Percentiles rank a stretch among this genome's conserved stretches.
phyloP scores from a whole-genome alignment of 37 sponge, comb jelly and placozoan species.

The Aphrocallistes beatrix region DNA sequence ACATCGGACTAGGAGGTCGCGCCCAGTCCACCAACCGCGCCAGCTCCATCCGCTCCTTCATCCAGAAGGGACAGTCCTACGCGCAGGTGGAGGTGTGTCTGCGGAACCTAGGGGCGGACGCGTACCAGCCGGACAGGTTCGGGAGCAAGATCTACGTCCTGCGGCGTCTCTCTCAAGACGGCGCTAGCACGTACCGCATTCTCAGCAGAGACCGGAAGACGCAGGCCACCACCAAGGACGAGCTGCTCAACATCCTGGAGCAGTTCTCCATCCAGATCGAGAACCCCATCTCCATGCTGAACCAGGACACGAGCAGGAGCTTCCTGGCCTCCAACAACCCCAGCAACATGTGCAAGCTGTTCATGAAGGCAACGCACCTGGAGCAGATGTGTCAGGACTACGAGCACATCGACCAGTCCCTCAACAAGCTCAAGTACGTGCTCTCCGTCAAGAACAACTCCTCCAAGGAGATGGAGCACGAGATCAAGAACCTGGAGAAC shows the following conservation, averaged over 20 bases:
- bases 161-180: constrained; percentile 48
- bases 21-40: constrained; percentile 70
- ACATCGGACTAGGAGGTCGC: constrained; percentile 84
- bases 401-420: constrained; percentile 34
- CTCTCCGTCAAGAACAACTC: neutral
- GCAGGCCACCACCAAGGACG: constrained; percentile 69
- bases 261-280: constrained; percentile 68
- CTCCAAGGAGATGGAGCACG: constrained; percentile 28
- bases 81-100: constrained; percentile 49
- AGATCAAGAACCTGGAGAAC: constrained; percentile 34
- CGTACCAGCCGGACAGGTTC: constrained; percentile 50
- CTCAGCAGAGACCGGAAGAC: constrained; percentile 19
- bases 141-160: constrained; percentile 56
- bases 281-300: constrained; percentile 91
- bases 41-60: constrained; percentile 69
- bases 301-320: constrained; percentile 87
- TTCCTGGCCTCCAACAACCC: constrained; percentile 73
- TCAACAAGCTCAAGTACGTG: neutral
- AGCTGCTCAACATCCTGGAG: constrained; percentile 59
- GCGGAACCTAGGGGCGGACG: constrained; percentile 55
- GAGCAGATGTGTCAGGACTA: constrained; percentile 74
- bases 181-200: constrained; percentile 69
- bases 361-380: constrained; percentile 93
- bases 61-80: constrained; percentile 47
- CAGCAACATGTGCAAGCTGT: constrained; percentile 72